Evolutionary conservation across 2,113 vertebrate genomes (phyloP).

Genomic region (Ptilorrhoa leucosticta): DNA sequence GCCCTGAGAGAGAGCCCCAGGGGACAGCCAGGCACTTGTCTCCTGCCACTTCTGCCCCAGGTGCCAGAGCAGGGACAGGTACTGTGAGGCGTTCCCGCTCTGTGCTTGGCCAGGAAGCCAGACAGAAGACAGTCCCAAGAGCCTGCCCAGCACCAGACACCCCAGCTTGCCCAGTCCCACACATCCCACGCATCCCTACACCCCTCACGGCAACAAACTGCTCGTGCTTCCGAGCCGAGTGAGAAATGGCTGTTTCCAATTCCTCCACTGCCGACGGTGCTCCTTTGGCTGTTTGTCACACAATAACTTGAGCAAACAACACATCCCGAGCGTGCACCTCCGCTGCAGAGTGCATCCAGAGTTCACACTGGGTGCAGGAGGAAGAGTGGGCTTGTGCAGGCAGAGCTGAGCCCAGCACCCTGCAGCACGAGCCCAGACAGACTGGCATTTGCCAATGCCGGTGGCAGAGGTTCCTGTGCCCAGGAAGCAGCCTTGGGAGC

Average conservation of each 20-base stretch:
- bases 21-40: background rate
- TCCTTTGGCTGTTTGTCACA: background rate
- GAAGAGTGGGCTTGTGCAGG: background rate
- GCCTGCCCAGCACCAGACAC: background rate
- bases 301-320: background rate
- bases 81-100: fast-evolving
- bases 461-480: background rate
- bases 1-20: background rate
- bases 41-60: background rate
- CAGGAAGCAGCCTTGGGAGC: background rate
- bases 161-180: background rate
- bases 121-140: background rate
- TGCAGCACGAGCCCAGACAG: background rate
- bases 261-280: fast-evolving
- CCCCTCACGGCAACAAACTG: fast-evolving
- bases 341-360: background rate
- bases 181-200: background rate
- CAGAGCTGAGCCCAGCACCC: background rate
- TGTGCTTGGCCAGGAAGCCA: background rate
- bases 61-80: background rate
- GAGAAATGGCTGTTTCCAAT: fast-evolving
- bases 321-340: background rate
- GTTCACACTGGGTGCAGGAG: background rate
- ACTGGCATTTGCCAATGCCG: fast-evolving
- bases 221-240: fast-evolving